phyloP scores from a whole-genome alignment of 1,140 invertebrate genomes.

The Solenopsis fugax region DNA sequence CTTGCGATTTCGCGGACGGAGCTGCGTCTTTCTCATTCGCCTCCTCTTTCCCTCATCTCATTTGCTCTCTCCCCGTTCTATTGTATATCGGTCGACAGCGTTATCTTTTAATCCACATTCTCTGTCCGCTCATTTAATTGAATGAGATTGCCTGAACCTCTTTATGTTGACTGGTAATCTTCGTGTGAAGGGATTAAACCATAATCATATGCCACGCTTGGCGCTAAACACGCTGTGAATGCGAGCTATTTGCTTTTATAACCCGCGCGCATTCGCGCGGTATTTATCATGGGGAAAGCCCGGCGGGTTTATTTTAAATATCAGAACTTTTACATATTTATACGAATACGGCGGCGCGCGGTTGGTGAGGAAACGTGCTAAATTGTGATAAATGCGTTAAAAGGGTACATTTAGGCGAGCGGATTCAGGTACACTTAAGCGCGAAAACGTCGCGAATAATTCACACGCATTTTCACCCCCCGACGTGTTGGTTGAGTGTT shows the following conservation, averaged over 20 bases:
- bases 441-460: conserved; percentile 21
- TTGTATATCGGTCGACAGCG: neutral
- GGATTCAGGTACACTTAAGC: neutral
- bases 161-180: neutral
- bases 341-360: neutral
- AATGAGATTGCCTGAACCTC: neutral
- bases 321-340: neutral
- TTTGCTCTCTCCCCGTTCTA: neutral
- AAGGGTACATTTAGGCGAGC: neutral
- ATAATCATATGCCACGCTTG: conserved; percentile 22
- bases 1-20: neutral
- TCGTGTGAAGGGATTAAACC: conserved; percentile 17
- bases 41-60: neutral
- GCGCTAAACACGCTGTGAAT: neutral
- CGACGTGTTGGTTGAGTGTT: neutral
- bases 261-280: neutral
- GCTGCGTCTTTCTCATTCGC: neutral
- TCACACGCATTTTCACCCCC: neutral
- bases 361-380: neutral
- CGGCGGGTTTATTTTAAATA: neutral
- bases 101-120: neutral
- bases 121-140: neutral
- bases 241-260: conserved; percentile 12
- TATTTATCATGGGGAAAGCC: neutral
- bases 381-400: conserved; percentile 19